These are phyloP conservation scores for Stomatorhinus walkeri DNA, from an alignment of 2,797 vertebrate species.

Conservation along the genomic window DNA sequence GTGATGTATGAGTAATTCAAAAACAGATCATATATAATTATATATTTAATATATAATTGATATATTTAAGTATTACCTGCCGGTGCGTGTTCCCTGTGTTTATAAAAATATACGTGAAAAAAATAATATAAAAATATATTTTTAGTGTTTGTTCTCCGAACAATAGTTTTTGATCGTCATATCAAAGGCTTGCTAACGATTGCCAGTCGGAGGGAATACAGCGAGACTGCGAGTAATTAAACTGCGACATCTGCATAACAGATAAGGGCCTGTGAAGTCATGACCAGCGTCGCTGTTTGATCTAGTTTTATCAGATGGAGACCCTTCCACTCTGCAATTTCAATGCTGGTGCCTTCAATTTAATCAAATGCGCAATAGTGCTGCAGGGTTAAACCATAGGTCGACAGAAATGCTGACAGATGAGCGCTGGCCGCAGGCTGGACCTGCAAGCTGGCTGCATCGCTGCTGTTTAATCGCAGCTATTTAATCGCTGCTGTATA, in stretches of 20 bases:
- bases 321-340: not conserved
- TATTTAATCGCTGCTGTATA: not conserved
- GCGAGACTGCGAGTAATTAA: not conserved
- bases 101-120: not conserved
- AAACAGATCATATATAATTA: not conserved
- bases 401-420: not conserved
- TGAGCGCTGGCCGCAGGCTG: not conserved
- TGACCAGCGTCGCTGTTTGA: not conserved
- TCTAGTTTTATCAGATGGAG: not conserved
- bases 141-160: not conserved
- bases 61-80: not conserved
- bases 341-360: not conserved
- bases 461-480: not conserved
- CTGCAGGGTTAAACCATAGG: not conserved
- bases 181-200: not conserved
- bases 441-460: not conserved
- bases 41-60: not conserved
- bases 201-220: not conserved
- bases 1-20: not conserved
- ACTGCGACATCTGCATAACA: not conserved
- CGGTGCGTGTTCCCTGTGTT: not conserved
- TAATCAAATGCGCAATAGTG: not conserved
- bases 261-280: not conserved
- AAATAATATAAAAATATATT: not conserved
- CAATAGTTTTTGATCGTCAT: not conserved